Base-by-base conservation (phyloP, 2,113 vertebrate species). In the Spilogale gracilis region DNA sequence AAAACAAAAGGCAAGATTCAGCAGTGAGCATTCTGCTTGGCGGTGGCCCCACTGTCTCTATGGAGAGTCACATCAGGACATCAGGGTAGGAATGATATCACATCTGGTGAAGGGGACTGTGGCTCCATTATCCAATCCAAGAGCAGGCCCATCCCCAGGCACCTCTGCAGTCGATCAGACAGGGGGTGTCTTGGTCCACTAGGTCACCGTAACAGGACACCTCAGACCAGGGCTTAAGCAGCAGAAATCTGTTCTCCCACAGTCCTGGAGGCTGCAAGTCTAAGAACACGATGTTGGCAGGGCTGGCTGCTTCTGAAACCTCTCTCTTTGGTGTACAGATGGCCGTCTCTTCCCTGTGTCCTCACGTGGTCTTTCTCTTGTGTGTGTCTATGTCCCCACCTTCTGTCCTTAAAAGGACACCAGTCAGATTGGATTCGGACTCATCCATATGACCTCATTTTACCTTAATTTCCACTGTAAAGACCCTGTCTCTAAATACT, bases 41-140 rank as follows among this genome's bases (percentile, higher is more conserved):
- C 67, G 1, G 11, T 7, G 21, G 20, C 52, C 48, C 48, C 3
- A 0, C 6, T 0, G 1, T 58, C 63, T 58, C 21, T 0, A 2
- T 0, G 1, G 7, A 2, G 16, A 16, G 45, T 74, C 27, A 9
- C 0, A 0, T 2, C 0, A 85, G 97, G 96, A 97, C 84, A 8
- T 21, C 32, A 25, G 71, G 52, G 23, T 2, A 3, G 92, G 86
- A 97, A 69, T 38, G 21, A 25, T 11, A 83, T 89, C 14, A 65
- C 86, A 76, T 91, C 96, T 63, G 78, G 87, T 58, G 81, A 91
- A 94, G 89, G 61, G 97, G 92, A 95, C 97, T 54, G 23, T 61
- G 93, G 91, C 94, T 98, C 91, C 87, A 27, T 89, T 82, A 94
- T 58, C 56, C 3, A 25, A 74, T 25, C 81, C 67, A 60, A 71